A percentile compares a stretch with the other conserved stretches of the same genome.
phyloP scores from a whole-genome alignment of 2,888 invertebrate genomes.

The Ennomos erosarius region DNA sequence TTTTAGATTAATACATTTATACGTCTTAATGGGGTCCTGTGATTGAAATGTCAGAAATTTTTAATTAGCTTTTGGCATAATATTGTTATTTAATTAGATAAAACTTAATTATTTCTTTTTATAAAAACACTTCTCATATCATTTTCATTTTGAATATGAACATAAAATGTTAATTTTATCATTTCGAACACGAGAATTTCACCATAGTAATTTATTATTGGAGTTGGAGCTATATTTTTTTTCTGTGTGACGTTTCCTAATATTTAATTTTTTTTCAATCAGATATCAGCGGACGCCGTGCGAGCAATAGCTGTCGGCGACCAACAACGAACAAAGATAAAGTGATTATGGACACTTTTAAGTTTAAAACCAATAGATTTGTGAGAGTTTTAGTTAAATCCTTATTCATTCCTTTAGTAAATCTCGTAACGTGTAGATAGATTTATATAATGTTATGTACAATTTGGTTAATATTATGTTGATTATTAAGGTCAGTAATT shows the following conservation, averaged over 20 bases:
- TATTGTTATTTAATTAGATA: background rate
- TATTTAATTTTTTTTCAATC: constrained; percentile 42
- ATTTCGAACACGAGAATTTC: too few relatives aligned
- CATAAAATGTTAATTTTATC: too few relatives aligned
- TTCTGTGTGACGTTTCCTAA: too few relatives aligned
- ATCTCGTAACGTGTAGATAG: constrained; percentile 67
- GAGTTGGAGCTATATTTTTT: too few relatives aligned
- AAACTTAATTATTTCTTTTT: too few relatives aligned
- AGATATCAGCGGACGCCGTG: constrained; percentile 83
- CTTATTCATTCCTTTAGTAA: constrained; percentile 62
- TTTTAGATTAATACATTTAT: constrained; percentile 27
- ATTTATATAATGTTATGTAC: constrained; percentile 65
- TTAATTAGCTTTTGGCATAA: constrained; percentile 25
- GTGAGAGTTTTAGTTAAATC: constrained; percentile 67
- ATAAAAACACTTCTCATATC: too few relatives aligned
- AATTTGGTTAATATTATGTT: constrained; percentile 55
- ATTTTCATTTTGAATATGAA: too few relatives aligned
- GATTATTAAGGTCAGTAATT: constrained; percentile 63
- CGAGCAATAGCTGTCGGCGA: constrained; percentile 75
- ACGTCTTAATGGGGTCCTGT: constrained; percentile 22
- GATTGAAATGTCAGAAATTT: constrained; percentile 36
- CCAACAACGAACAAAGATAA: constrained; percentile 71
- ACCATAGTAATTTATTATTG: too few relatives aligned
- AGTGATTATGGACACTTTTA: constrained; percentile 75
- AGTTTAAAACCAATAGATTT: constrained; percentile 46